Percentiles rank a stretch among this genome's conserved stretches.
These are phyloP conservation scores for Thalpophila matura DNA, from an alignment of 2,888 invertebrate genomes.

Conservation along the genomic window DNA sequence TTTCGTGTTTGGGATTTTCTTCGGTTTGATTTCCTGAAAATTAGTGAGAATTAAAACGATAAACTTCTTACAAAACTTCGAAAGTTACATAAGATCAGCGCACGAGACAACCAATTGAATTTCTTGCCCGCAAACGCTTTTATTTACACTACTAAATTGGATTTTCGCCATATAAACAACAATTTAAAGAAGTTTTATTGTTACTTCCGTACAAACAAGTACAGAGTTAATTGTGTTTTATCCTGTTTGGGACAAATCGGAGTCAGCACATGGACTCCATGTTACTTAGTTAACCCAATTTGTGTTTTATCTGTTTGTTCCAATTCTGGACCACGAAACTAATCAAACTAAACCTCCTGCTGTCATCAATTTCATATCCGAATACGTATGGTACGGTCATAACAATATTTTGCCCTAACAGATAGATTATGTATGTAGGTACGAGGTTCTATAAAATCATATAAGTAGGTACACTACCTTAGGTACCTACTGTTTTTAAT, in stretches of 20 bases:
- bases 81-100: background rate
- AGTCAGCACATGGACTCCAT: constrained; percentile 22
- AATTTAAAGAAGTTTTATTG: constrained; percentile 48
- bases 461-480: no score
- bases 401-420: constrained; percentile 7
- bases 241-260: constrained; percentile 28
- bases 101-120: constrained; percentile 4
- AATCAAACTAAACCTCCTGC: constrained; percentile 44
- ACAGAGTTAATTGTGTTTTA: constrained; percentile 50
- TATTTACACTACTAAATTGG: constrained; percentile 6
- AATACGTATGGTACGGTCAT: background rate
- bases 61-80: constrained; percentile 1
- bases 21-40: background rate
- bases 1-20: constrained; percentile 29
- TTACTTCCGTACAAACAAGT: constrained; percentile 39
- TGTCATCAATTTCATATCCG: constrained; percentile 43
- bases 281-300: constrained; percentile 46
- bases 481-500: no score
- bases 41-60: background rate
- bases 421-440: background rate
- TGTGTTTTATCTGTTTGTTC: constrained; percentile 53
- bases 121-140: background rate
- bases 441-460: background rate
- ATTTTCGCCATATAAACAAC: constrained; percentile 19
- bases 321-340: constrained; percentile 40